phyloP scores from a whole-genome alignment of 23 tunicate species.

The Styela plicata region DNA sequence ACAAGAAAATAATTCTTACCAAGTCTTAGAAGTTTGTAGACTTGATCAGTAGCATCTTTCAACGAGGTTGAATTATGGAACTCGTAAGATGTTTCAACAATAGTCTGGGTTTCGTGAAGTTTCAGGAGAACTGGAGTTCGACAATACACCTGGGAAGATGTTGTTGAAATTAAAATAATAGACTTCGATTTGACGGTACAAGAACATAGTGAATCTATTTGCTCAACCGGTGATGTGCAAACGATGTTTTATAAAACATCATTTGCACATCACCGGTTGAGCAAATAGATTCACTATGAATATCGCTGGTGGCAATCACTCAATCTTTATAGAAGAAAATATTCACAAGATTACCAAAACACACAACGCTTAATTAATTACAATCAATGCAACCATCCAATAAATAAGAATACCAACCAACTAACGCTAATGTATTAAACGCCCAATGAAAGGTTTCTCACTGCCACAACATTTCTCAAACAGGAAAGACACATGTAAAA shows the following conservation, averaged over 20 bases:
- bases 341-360: neutral
- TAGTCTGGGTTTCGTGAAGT: slow-evolving; percentile 9
- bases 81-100: slow-evolving; percentile 52
- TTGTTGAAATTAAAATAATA: neutral
- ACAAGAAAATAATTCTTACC: slow-evolving; percentile 54
- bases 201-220: no score
- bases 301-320: no score
- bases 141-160: slow-evolving; percentile 42
- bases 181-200: neutral
- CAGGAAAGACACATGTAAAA: no score
- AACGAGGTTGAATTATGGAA: slow-evolving; percentile 58
- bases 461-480: no score
- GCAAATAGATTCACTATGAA: no score
- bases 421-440: no score
- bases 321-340: no score
- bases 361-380: neutral
- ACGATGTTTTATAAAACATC: no score
- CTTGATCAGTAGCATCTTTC: slow-evolving; percentile 46
- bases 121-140: slow-evolving; percentile 46
- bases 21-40: slow-evolving; percentile 46
- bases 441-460: no score
- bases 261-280: no score
- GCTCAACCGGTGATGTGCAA: no score
- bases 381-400: neutral
- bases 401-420: neutral